phyloP scores from a whole-genome alignment of 2,113 vertebrate genomes.

The Hypocryptadius cinnamomeus region DNA sequence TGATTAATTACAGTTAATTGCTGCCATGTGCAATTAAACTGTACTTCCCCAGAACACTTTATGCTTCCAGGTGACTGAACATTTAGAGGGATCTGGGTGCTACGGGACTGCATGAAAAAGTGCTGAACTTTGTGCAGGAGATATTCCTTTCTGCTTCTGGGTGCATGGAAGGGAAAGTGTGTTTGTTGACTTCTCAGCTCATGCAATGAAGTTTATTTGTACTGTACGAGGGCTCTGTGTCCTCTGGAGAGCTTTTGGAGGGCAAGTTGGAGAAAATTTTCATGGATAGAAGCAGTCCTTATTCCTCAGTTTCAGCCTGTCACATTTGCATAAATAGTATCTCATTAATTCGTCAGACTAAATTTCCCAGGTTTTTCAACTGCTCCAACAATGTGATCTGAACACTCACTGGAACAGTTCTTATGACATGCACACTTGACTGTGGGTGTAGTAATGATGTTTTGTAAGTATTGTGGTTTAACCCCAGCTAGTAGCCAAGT shows the following conservation, averaged over 20 bases:
- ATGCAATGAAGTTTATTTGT: not conserved
- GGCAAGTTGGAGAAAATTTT: not conserved
- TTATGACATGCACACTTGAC: not conserved
- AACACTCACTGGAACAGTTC: not conserved
- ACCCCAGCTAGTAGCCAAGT: not conserved
- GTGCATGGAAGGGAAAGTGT: not conserved
- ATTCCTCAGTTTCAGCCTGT: not conserved
- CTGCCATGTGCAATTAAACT: not conserved
- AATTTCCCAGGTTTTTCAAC: not conserved
- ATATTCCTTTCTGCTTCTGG: not conserved
- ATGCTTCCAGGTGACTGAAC: not conserved
- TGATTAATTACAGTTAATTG: not conserved
- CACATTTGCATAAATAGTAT: not conserved
- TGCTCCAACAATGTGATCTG: not conserved
- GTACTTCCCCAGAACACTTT: not conserved
- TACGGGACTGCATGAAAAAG: not conserved
- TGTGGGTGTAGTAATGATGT: not conserved
- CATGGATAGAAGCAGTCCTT: not conserved
- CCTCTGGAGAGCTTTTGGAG: not conserved
- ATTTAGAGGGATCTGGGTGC: not conserved
- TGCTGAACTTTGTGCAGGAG: not conserved
- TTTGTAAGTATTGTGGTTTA: not conserved
- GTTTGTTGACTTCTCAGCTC: not conserved
- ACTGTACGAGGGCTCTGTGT: accelerated
- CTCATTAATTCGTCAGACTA: not conserved